A percentile compares a stretch with the other conserved stretches of the same genome.
Conservation (phyloP, 2,797 vertebrate species). For the Psittacula echo region DNA sequence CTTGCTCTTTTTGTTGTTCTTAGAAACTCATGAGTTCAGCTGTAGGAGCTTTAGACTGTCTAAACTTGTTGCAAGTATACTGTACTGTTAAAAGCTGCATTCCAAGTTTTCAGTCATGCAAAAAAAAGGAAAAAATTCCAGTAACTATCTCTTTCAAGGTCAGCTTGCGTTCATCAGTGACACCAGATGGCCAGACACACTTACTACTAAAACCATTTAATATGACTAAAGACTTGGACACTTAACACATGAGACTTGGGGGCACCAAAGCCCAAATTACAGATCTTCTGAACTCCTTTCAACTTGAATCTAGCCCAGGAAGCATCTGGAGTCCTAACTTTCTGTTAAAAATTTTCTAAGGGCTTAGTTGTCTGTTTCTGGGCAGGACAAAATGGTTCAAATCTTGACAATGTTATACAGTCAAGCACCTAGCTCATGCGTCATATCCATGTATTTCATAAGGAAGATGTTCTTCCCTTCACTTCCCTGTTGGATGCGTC, state of each 20-base stretch:
- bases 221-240: neutral
- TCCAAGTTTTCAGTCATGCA: slow-evolving; percentile 34
- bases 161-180: slow-evolving; percentile 38
- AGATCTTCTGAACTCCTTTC: neutral
- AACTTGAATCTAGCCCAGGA: neutral
- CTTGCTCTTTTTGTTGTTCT: slow-evolving; percentile 26
- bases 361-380: neutral
- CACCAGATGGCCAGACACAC: neutral
- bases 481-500: neutral
- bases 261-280: neutral
- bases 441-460: neutral
- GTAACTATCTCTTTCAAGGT: slow-evolving; percentile 48
- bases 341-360: neutral
- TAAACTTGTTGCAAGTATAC: slow-evolving; percentile 42
- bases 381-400: neutral
- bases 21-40: slow-evolving; percentile 2
- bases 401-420: neutral
- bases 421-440: neutral
- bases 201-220: neutral
- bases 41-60: slow-evolving; percentile 14
- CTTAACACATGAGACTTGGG: neutral
- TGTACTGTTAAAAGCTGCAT: slow-evolving; percentile 31
- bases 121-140: neutral
- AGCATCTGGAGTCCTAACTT: neutral
- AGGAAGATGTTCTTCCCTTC: neutral